phyloP scores from a whole-genome alignment of 1,140 invertebrate genomes.

The Leptopilina clavipes region DNA sequence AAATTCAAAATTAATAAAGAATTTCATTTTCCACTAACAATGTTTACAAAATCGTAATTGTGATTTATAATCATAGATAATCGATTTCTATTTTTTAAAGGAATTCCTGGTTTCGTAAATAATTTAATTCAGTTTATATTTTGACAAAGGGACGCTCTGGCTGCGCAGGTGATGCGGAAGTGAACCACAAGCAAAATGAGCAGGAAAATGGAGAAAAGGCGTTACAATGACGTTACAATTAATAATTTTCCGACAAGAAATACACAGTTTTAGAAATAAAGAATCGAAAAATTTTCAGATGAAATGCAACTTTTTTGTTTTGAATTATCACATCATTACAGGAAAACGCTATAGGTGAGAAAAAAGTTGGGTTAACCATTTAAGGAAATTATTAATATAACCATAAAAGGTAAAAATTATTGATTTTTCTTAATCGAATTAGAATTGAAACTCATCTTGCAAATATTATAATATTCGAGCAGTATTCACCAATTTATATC shows the following conservation, averaged over 20 bases:
- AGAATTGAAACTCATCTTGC: too few relatives aligned
- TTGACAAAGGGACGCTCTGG: background rate
- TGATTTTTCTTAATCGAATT: too few relatives aligned
- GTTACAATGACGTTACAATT: too few relatives aligned
- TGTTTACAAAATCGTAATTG: too few relatives aligned
- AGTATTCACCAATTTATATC: too few relatives aligned
- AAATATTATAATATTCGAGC: too few relatives aligned
- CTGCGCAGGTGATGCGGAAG: background rate
- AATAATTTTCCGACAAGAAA: background rate
- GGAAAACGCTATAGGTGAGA: background rate
- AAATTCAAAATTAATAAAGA: constrained; percentile 39
- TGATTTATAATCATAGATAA: too few relatives aligned
- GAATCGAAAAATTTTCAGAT: too few relatives aligned
- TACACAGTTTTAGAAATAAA: too few relatives aligned
- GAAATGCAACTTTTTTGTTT: too few relatives aligned
- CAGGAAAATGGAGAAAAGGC: constrained; percentile 1
- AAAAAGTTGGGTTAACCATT: background rate
- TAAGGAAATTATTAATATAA: background rate
- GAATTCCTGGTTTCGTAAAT: background rate
- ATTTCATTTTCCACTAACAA: background rate
- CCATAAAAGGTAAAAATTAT: background rate
- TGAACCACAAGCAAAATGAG: background rate
- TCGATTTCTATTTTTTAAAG: too few relatives aligned
- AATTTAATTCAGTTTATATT: background rate
- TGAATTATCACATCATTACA: background rate